phyloP scores from a whole-genome alignment of 1,140 invertebrate genomes.

The Pseudachorutes palmiensis region DNA sequence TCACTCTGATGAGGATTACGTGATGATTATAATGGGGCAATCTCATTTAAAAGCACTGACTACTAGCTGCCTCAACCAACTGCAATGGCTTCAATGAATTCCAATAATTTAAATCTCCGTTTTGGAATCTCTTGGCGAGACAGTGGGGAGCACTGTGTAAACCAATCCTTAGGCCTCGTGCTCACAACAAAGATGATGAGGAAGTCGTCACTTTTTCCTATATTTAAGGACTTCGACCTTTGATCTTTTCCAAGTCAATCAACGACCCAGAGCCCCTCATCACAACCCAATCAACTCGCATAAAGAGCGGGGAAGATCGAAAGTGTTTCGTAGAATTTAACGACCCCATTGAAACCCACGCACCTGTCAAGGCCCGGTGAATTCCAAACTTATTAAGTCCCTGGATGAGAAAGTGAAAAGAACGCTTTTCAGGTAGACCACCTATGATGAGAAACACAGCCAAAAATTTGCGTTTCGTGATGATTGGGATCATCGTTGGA shows the following conservation, averaged over 20 bases:
- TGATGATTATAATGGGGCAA: slow-evolving; percentile 8
- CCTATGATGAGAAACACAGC: background rate
- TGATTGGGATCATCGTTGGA: background rate
- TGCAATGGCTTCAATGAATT: background rate
- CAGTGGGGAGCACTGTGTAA: background rate
- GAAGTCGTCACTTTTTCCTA: background rate
- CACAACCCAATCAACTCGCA: too few relatives aligned
- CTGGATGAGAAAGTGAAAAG: background rate
- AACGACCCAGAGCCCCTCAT: too few relatives aligned
- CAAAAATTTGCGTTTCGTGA: background rate
- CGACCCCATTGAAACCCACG: too few relatives aligned
- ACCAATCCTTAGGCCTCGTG: too few relatives aligned
- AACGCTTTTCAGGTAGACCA: too few relatives aligned
- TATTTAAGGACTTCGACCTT: background rate
- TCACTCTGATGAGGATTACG: background rate
- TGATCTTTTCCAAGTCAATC: background rate
- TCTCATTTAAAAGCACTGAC: background rate
- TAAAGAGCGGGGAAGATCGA: too few relatives aligned
- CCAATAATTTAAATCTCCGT: background rate
- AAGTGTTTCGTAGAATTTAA: too few relatives aligned
- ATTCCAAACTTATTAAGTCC: background rate
- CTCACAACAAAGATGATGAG: too few relatives aligned
- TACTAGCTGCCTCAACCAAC: too few relatives aligned
- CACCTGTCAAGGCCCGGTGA: too few relatives aligned
- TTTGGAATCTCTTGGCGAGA: background rate